Evolutionary conservation across 2,888 invertebrate species (phyloP), one percentile per base, ranked within the genome.

Genomic region (Agapostemon virescens): DNA sequence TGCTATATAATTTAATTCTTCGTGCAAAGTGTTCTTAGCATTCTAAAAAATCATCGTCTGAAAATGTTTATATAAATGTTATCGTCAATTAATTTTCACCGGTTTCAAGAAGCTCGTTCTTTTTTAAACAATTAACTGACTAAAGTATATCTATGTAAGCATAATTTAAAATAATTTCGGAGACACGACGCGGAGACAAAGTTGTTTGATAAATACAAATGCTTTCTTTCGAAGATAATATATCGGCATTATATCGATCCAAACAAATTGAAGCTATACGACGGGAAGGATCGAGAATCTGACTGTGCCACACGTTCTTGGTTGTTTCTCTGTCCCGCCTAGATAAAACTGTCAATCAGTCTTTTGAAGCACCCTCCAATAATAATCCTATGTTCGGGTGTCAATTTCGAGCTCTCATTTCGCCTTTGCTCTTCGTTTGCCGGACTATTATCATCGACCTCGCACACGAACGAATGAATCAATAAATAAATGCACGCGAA

Each of bases 401-500:
- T 72, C 77, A 42, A 64, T 79, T 64, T 30, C 36, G 15, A 30
- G 30, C 58, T 61, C 58, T 61, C 33, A 45, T 79, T 64, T 36
- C 26, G 15, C n/a, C 42, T 5, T 17, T 20, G 6, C 17, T 15
- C 15, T 52, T 17, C 17, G 7, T 26, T 55, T 7, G 30, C 20
- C 6, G 49, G 33, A 2, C 20, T 45, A 64, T 45, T 42, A 40
- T 23, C 20, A 4, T 5, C 40, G 42, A 40, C 55, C 55, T n/a
- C 68, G 30, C 66, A 49, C 45, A 40, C 23, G 38, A 49, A 20
- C 20, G 20, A 45, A 63, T n/a, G 63, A 63, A 63, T 63, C 63
- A 49, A 75, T 33, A 63, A 38, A 63, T 23, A 33, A 30, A 33
- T 40, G 26, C n/a, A 55, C n/a, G n/a, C 61, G 38, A 26, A 64